Evolutionary conservation across 2,113 vertebrate species (phyloP), one percentile per base, ranked within the genome.

Genomic region (Labrus mixtus): DNA sequence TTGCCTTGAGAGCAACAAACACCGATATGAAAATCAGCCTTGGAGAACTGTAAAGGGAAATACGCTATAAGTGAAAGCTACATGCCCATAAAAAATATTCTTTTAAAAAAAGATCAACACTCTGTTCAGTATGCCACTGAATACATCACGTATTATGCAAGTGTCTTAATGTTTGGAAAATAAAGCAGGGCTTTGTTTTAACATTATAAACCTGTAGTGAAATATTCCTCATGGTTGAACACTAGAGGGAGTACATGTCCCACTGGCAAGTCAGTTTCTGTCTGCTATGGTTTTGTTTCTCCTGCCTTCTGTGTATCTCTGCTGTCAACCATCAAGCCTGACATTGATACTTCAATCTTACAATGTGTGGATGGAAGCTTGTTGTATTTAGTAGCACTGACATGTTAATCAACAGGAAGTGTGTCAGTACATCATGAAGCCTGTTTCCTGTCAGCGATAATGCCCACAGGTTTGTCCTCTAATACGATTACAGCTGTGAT

Each of bases 241-340:
- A 86, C 48, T 23, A 83, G 78, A 72, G 62, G 55, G 77, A 16
- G 80, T 36, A 6, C 1, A 20, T 36, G 61, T 45, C 6, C 48
- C 55, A 58, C 54, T 45, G 45, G 2, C 13, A 64, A 12, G 22
- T 68, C n/a, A 45, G 9, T 9, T 12, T 29, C 8, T 8, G 3
- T 23, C 29, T 36, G 1, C 13, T 36, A 29, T 6, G 0, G 20
- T 29, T 33, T 33, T n/a, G 3, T 62, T 4, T 23, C 23, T 16
- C 6, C 39, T 55, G 37, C 10, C 61, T 33, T 33, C 19, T 46
- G 8, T 25, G 36, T 46, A 4, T 71, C 10, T 29, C 1, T 48
- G 0, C 22, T 16, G 43, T 15, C 43, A 59, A 36, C 19, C 4
- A 20, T 29, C 3, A 1, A 6, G 36, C 29, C 12, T 41, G 10